These are phyloP conservation scores for Hybognathus amarus DNA, from an alignment of 2,797 vertebrate species.

Conservation along the genomic window DNA sequence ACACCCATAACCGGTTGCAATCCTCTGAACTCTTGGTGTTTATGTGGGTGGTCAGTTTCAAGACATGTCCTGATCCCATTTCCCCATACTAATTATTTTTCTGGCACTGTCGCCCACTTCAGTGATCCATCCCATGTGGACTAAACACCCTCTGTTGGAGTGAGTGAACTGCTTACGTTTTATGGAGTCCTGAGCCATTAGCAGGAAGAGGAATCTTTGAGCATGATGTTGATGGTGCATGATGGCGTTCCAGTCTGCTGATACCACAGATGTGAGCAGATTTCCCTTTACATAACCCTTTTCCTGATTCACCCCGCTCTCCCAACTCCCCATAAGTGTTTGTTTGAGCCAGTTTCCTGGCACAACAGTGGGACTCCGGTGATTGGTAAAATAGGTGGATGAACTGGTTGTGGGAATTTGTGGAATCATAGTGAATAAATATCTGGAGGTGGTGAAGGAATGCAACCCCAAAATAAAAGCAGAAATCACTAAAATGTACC, in stretches of 20 bases:
- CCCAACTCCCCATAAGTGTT: neutral
- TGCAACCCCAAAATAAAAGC: neutral
- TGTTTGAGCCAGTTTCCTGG: constrained; percentile 49
- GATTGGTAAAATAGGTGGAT: constrained; percentile 31
- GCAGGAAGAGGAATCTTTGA: neutral
- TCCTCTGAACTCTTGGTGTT: neutral
- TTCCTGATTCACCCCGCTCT: constrained; percentile 34
- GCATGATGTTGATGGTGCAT: neutral
- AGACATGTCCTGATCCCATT: neutral
- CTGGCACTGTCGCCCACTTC: neutral
- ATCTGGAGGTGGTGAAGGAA: neutral
- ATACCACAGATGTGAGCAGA: constrained; percentile 44
- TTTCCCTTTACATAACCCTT: constrained; percentile 44
- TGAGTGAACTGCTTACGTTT: neutral
- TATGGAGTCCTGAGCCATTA: neutral
- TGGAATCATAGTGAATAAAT: constrained; percentile 3
- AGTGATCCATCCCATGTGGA: neutral
- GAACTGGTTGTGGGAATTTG: constrained; percentile 1
- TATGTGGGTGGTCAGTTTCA: neutral
- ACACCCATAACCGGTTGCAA: neutral
- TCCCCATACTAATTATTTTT: neutral
- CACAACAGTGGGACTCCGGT: constrained; percentile 21
- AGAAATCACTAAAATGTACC: neutral
- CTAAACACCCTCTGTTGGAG: neutral
- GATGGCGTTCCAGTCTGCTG: constrained; percentile 41